A percentile compares a stretch with the other conserved stretches of the same genome.
phyloP scores from a whole-genome alignment of 2,888 invertebrate species.

The Diarsia dahlii region DNA sequence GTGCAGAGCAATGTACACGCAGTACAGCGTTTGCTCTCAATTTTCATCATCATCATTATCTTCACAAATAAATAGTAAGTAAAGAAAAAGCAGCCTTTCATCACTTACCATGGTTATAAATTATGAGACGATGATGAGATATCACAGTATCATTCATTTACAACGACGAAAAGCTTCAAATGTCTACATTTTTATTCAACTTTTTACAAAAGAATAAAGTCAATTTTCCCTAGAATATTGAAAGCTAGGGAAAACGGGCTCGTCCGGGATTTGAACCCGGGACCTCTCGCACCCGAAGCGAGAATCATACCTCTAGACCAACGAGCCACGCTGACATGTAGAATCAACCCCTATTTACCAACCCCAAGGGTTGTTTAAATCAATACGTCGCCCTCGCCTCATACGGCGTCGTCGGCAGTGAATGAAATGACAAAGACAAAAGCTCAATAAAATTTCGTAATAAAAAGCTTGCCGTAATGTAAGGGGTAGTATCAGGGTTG shows the following conservation, averaged over 20 bases:
- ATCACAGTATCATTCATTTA: not conserved
- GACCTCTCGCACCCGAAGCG: slow-evolving; percentile 92
- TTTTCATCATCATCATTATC: not conserved
- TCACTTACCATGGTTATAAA: too few species aligned
- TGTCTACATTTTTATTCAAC: not conserved
- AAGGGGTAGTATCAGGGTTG: not conserved
- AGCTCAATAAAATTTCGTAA: not conserved
- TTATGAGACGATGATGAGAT: not conserved
- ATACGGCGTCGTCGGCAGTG: not conserved
- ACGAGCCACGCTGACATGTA: slow-evolving; percentile 63
- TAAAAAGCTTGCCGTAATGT: not conserved
- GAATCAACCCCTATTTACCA: slow-evolving; percentile 40
- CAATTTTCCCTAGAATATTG: slow-evolving; percentile 23
- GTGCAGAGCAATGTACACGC: too few species aligned
- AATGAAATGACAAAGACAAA: not conserved
- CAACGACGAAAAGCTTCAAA: not conserved
- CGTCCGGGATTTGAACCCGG: slow-evolving; percentile 77
- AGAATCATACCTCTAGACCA: slow-evolving; percentile 87
- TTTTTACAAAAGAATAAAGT: slow-evolving; percentile 32
- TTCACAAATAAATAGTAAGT: not conserved
- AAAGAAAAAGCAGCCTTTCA: not conserved
- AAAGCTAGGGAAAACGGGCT: slow-evolving; percentile 51
- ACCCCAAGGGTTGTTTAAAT: slow-evolving; percentile 35
- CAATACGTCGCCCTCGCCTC: slow-evolving; percentile 2
- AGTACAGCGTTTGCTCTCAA: too few species aligned